Percentiles rank a stretch among this genome's conserved stretches.
phyloP scores from a whole-genome alignment of 2,113 vertebrate genomes.

The Orthochromis indermauri region DNA sequence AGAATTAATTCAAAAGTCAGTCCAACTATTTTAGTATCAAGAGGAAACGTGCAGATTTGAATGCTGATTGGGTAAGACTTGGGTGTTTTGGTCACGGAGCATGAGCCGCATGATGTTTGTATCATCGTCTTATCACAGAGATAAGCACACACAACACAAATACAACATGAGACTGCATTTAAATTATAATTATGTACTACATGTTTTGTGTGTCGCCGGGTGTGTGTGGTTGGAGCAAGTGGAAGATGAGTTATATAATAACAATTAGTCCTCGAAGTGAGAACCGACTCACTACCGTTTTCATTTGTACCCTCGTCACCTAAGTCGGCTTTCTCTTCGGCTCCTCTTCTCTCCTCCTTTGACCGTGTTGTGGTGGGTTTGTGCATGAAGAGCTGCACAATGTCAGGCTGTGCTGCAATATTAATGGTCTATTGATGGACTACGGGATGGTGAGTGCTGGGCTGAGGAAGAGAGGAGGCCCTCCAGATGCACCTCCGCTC shows the following conservation, averaged over 20 bases:
- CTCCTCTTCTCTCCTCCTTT: background rate
- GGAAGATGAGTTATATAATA: constrained; percentile 36
- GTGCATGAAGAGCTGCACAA: constrained; percentile 36
- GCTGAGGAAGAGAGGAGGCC: constrained; percentile 47
- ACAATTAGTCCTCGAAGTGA: constrained; percentile 4
- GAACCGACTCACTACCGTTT: constrained; percentile 7
- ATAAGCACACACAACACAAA: constrained; percentile 17
- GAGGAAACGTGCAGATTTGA: constrained; percentile 10
- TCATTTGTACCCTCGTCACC: background rate
- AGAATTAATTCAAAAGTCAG: constrained; percentile 11
- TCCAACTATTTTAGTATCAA: background rate
- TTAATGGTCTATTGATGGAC: constrained; percentile 74
- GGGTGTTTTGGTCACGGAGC: constrained; percentile 17
- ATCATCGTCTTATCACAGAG: constrained; percentile 8
- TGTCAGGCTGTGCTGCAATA: constrained; percentile 63
- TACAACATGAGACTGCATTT: background rate
- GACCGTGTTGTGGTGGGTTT: constrained; percentile 29
- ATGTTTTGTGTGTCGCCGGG: background rate
- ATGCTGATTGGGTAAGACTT: background rate
- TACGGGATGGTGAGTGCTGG: constrained; percentile 61
- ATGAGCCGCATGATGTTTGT: constrained; percentile 19
- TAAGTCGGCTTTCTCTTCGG: background rate
- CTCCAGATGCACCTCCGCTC: constrained; percentile 65
- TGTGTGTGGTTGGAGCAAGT: background rate
- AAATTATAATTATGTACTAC: background rate